Evolutionary conservation across 2,113 vertebrate genomes (phyloP).

Genomic region (Leptodactylus fuscus): DNA sequence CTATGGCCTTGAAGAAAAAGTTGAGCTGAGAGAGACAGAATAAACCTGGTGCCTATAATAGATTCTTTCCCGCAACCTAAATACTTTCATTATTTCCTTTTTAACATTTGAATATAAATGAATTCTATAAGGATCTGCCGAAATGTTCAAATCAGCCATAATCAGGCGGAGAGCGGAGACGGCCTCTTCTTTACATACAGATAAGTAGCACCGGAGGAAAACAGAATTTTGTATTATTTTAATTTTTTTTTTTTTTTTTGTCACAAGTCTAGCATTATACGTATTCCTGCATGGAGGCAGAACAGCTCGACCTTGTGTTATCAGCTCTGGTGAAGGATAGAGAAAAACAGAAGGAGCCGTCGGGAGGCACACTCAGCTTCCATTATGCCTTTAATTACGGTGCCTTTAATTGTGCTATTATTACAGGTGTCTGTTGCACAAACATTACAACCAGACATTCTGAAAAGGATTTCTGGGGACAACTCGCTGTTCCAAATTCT

Average conservation of each 20-base stretch:
- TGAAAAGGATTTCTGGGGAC: slow-evolving; percentile 39
- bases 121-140: not conserved
- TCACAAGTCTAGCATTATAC: slow-evolving; percentile 15
- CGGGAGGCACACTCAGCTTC: slow-evolving; percentile 23
- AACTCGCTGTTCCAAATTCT: not conserved
- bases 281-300: slow-evolving; percentile 1
- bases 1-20: not conserved
- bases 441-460: slow-evolving; percentile 19
- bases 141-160: slow-evolving; percentile 59
- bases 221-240: no score
- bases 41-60: not conserved
- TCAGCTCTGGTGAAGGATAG: not conserved
- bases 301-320: not conserved
- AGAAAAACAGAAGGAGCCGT: not conserved
- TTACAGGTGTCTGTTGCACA: slow-evolving; percentile 44
- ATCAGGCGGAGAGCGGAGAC: slow-evolving; percentile 53
- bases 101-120: slow-evolving; percentile 43
- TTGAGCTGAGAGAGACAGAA: not conserved
- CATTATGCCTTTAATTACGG: slow-evolving; percentile 8
- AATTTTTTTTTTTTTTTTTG: not conserved
- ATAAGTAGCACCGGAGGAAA: slow-evolving; percentile 23
- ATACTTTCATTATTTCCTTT: not conserved
- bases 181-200: slow-evolving; percentile 52
- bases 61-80: not conserved
- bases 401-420: slow-evolving; percentile 7